Evolutionary conservation across 2,797 vertebrate genomes (phyloP).

Genomic region (Gambusia yucatana): DNA sequence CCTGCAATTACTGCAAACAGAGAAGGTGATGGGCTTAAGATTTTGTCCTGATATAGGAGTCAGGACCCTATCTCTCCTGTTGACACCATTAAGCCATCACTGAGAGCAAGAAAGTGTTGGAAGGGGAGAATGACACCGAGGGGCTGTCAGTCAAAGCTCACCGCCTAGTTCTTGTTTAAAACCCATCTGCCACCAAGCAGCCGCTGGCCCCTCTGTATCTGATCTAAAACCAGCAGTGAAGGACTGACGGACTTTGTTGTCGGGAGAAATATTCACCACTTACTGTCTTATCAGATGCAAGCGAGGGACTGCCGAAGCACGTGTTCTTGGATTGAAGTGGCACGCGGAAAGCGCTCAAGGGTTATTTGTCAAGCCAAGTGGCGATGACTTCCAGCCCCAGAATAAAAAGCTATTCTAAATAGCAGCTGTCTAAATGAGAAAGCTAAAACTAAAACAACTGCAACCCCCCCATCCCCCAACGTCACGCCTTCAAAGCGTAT

Average conservation of each 20-base stretch:
- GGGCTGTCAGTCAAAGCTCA: constrained; percentile 74
- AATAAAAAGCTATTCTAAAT: constrained; percentile 59
- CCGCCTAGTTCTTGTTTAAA: constrained; percentile 73
- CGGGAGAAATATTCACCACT: constrained; percentile 59
- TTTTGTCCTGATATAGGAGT: constrained; percentile 76
- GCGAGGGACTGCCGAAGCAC: constrained; percentile 41
- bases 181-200: constrained; percentile 60
- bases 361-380: constrained; percentile 67
- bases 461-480: constrained; percentile 26
- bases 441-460: constrained; percentile 63
- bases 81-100: constrained; percentile 79
- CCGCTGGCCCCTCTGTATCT: constrained; percentile 68
- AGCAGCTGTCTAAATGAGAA: constrained; percentile 39
- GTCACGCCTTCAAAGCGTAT: constrained; percentile 46
- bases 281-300: constrained; percentile 65
- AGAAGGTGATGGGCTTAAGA: constrained; percentile 82
- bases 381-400: constrained; percentile 47
- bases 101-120: constrained; percentile 52
- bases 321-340: constrained; percentile 55
- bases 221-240: constrained; percentile 54
- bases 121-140: constrained; percentile 25
- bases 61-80: constrained; percentile 76
- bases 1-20: constrained; percentile 84
- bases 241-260: constrained; percentile 48
- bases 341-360: constrained; percentile 60